Conservation (phyloP, 2,797 vertebrate species). For the Clarias pachynema region DNA sequence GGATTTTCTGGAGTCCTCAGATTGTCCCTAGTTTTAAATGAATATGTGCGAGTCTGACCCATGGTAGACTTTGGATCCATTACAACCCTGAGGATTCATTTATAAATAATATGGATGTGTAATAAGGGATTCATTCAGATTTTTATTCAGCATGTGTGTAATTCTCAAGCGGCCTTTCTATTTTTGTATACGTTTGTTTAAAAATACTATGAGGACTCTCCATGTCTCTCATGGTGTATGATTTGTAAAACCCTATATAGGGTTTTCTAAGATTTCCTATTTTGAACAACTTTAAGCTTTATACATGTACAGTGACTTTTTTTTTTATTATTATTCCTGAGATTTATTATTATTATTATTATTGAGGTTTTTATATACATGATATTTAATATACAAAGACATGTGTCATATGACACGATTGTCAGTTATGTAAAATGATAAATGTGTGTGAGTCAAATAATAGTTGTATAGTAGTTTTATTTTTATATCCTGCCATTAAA, state of each 20-base stretch:
- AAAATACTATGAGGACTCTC: too few species aligned
- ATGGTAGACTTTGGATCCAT: neutral
- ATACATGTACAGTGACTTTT: neutral
- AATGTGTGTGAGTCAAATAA: too few species aligned
- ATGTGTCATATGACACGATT: neutral
- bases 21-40: neutral
- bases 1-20: neutral
- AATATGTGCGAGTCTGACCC: neutral
- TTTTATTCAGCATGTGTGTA: neutral
- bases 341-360: neutral
- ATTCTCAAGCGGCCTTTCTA: neutral
- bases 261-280: neutral
- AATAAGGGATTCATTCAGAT: neutral
- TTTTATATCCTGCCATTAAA: neutral
- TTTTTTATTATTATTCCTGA: neutral
- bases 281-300: neutral
- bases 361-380: too few species aligned
- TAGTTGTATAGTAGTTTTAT: neutral
- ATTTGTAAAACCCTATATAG: neutral
- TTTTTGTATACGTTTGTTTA: neutral
- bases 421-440: neutral
- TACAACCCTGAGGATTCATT: neutral
- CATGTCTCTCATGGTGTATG: neutral
- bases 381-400: conserved; percentile 1
- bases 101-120: neutral